phyloP scores from a whole-genome alignment of 1,140 invertebrate species.

The Holcopasites calliopsidis region DNA sequence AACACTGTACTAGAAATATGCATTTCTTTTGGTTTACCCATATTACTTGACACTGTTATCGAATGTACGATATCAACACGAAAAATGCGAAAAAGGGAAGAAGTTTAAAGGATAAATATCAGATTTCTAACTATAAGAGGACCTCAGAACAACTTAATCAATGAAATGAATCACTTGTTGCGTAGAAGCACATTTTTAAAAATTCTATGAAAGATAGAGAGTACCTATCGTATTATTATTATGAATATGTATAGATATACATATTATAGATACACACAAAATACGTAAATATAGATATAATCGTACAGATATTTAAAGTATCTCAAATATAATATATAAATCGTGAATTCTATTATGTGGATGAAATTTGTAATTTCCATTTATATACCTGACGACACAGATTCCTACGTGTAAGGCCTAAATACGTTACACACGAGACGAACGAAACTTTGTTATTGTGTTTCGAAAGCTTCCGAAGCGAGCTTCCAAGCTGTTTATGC shows the following conservation, averaged over 20 bases:
- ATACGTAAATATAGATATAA: constrained; percentile 47
- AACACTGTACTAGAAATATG: neutral
- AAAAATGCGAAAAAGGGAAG: neutral
- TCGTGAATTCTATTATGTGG: constrained; percentile 20
- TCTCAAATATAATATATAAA: constrained; percentile 33
- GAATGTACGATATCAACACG: neutral
- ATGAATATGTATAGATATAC: constrained; percentile 11
- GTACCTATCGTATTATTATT: constrained; percentile 48
- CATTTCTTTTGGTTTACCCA: neutral
- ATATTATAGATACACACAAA: constrained; percentile 36
- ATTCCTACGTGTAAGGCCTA: constrained; percentile 67
- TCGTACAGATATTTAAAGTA: constrained; percentile 48
- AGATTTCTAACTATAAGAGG: constrained; percentile 24
- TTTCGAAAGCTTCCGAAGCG: constrained; percentile 21
- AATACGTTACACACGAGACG: constrained; percentile 36
- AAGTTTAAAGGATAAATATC: neutral
- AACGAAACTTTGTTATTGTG: constrained; percentile 33
- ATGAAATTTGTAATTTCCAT: constrained; percentile 49
- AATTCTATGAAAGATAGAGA: constrained; percentile 61
- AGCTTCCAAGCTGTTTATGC: constrained; percentile 31
- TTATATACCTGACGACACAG: constrained; percentile 56
- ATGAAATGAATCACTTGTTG: constrained; percentile 62
- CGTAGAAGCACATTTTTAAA: constrained; percentile 58
- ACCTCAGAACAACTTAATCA: constrained; percentile 42
- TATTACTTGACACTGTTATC: constrained; percentile 1